Evolutionary conservation across 2,113 vertebrate genomes (phyloP).

Genomic region (Prolemur simus): DNA sequence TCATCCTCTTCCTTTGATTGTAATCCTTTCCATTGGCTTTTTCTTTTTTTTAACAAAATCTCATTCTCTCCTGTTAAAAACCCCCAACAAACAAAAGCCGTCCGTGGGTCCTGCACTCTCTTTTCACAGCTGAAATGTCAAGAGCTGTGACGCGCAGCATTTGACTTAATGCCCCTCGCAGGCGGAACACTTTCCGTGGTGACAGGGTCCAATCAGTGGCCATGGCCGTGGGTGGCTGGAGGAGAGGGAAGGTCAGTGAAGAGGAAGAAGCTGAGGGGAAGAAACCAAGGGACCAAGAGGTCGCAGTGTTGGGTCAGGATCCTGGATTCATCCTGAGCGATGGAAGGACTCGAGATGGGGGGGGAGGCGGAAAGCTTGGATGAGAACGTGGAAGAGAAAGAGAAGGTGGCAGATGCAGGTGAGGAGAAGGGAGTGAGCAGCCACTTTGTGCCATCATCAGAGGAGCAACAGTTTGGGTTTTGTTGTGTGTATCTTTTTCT

Average conservation of each 20-base stretch:
- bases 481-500: neutral
- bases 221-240: neutral
- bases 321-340: neutral
- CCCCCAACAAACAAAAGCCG: neutral
- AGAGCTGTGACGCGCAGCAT: neutral
- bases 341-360: too few relatives aligned
- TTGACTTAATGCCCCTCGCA: neutral
- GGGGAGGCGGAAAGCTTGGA: neutral
- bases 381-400: neutral
- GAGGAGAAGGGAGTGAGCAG: neutral
- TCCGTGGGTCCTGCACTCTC: neutral
- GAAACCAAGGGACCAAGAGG: neutral
- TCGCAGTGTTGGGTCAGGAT: neutral
- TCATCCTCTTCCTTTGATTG: neutral
- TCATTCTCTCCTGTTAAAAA: neutral
- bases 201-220: too few relatives aligned
- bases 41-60: neutral
- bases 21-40: neutral
- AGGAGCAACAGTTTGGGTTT: neutral
- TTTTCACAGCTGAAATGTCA: neutral
- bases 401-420: too few relatives aligned
- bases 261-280: neutral
- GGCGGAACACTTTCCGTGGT: neutral
- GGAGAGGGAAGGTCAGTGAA: neutral
- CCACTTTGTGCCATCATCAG: rapidly evolving